Evolutionary conservation across 2,888 invertebrate genomes (phyloP).

Genomic region (Ophioninae sp.): DNA sequence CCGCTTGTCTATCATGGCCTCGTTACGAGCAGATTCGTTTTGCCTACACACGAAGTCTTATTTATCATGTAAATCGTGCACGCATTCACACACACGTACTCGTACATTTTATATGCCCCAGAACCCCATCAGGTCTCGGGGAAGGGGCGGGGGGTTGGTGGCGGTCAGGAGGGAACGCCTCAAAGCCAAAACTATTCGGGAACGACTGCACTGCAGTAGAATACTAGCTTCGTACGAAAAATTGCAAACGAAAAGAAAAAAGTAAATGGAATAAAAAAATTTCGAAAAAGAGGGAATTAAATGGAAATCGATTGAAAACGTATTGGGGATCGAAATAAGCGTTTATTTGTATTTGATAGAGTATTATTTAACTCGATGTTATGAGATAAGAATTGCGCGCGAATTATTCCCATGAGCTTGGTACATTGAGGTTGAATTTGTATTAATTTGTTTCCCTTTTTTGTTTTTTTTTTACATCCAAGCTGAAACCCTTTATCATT

Average conservation of each 20-base stretch:
- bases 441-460: neutral
- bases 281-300: neutral
- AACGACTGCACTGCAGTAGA: slow-evolving; percentile 66
- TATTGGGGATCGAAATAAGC: slow-evolving; percentile 30
- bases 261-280: neutral
- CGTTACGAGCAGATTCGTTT: slow-evolving; percentile 55
- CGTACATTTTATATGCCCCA: neutral
- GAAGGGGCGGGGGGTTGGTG: neutral
- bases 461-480: no score
- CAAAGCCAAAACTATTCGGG: slow-evolving; percentile 57
- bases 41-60: neutral
- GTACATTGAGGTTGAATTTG: neutral
- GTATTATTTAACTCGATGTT: neutral
- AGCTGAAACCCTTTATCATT: no score
- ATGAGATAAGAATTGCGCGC: no score
- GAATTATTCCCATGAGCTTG: no score
- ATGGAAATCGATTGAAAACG: neutral
- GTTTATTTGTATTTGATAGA: slow-evolving; percentile 1
- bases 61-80: neutral
- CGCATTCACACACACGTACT: neutral
- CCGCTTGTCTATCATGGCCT: slow-evolving; percentile 42
- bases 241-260: slow-evolving; percentile 55
- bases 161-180: slow-evolving; percentile 40
- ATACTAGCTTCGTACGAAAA: slow-evolving; percentile 63
- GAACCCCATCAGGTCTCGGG: neutral